Base-by-base conservation (phyloP, 2,113 vertebrate species). In the Channa argus region DNA sequence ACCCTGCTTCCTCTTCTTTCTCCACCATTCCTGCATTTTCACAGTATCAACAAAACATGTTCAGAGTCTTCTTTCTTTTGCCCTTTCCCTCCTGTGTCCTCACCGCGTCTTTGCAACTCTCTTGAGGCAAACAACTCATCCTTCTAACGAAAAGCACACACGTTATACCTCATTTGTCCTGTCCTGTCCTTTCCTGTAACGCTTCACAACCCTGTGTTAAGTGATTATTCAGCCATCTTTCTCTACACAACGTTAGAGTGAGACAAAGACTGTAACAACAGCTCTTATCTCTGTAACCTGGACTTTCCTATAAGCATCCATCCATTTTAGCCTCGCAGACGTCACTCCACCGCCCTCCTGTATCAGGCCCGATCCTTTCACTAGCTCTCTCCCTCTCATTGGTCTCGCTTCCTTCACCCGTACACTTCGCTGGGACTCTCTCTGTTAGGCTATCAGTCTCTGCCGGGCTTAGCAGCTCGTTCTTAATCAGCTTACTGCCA, bases 401-500 rank as follows among this genome's bases (percentile, higher is more conserved):
- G 6, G 5, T 43, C 79, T 66, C 76, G 7, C 56, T 39, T 39
- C 64, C 58, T 54, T 44, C 52, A 2, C 62, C 71, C 78, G 58
- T 49, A 53, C 77, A 60, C 74, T 66, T 56, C 38, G 14, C 58
- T 7, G 37, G 15, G 3, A 56, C 73, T 77, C 75, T 59, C 75
- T 80, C 69, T 63, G 72, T 78, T 68, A 63, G 74, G 52, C 84
- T 82, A 86, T 91, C 89, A 69, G 83, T 89, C 79, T 87, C 79
- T 81, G 80, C 78, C 39, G 69, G 52, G 86, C 75, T 89, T 85
- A 88, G 88, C 55, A 60, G 68, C 77, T 85, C 58, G 68, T 88
- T 86, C n/a, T 75, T 92, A 90, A 92, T 90, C 91, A 84, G 89
- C 86, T 92, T 92, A 90, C 86, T 72, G 85, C 86, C 86, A 88